phyloP scores from a whole-genome alignment of 2,888 invertebrate genomes.

The Phania funesta region DNA sequence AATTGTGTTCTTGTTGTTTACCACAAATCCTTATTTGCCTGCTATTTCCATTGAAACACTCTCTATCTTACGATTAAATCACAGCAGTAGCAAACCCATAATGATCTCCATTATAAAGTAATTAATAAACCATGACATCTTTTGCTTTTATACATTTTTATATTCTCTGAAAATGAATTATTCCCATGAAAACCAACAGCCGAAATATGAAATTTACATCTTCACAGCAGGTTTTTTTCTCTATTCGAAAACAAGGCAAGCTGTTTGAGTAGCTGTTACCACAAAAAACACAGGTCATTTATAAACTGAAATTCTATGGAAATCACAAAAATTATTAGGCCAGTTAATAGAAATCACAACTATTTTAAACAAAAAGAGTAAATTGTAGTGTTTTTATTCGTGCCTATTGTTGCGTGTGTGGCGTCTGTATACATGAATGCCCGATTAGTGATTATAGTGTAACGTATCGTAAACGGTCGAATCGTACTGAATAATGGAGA shows the following conservation, averaged over 20 bases:
- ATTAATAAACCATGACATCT: slow-evolving; percentile 66
- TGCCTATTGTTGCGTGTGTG: slow-evolving; percentile 17
- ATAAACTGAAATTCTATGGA: slow-evolving; percentile 59
- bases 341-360: slow-evolving; percentile 65
- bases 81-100: slow-evolving; percentile 64
- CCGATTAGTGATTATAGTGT: too few species aligned
- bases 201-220: slow-evolving; percentile 59
- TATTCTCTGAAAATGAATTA: slow-evolving; percentile 13
- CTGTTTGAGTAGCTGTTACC: slow-evolving; percentile 52
- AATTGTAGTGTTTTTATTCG: neutral
- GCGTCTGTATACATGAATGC: neutral
- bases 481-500: too few species aligned
- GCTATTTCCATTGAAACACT: slow-evolving; percentile 48
- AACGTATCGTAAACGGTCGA: too few species aligned
- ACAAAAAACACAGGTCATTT: slow-evolving; percentile 34
- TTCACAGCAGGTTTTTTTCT: slow-evolving; percentile 51
- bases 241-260: slow-evolving; percentile 17
- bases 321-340: slow-evolving; percentile 65
- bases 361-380: slow-evolving; percentile 3
- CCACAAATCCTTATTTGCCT: slow-evolving; percentile 37
- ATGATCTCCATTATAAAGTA: slow-evolving; percentile 66
- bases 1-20: slow-evolving; percentile 23
- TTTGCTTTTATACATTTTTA: slow-evolving; percentile 19
- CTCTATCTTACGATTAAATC: slow-evolving; percentile 57
- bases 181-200: slow-evolving; percentile 47